Base-by-base conservation (phyloP, 2,888 invertebrate genomes). In the Sussaba pulchella region DNA sequence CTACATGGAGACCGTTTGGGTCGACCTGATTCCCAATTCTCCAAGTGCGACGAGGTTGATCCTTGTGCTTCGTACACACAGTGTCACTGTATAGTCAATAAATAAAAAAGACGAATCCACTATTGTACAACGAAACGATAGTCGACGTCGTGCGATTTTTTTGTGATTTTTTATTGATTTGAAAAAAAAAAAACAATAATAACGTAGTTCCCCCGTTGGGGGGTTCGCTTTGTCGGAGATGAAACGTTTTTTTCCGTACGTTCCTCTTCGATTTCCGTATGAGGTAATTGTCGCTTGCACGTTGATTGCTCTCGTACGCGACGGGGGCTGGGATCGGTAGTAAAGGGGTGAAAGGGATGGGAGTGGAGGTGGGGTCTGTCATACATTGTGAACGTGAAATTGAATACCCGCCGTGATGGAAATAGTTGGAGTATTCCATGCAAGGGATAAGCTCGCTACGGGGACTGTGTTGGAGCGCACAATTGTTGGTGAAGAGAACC, bases 321-420 rank as follows among this genome's bases (percentile, higher is more conserved):
- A 1, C 2, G 21, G 9, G 21, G 5, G 4, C 6, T 21, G 6
- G 19, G n/a, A n/a, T n/a, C n/a, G n/a, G n/a, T n/a, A n/a, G n/a
- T n/a, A 24, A 12, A 10, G 50, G 10, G 24, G 50, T 1, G 2
- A 9, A 6, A 1, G 21, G 10, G 4, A 8, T 6, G 12, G 52
- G 52, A 1, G n/a, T 10, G 52, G n/a, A n/a, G n/a, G n/a, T 10
- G 52, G 14, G 26, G 14, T n/a, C n/a, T 12, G 12, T 14, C 14
- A 1, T 54, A 54, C n/a, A 54, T 54, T 31, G 31, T 31, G 14
- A 31, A 26, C 31, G 26, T 12, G 26, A n/a, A 54, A 31, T 31
- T 54, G 54, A 54, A 54, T 54, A 14, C n/a, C 14, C 26, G n/a
- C 14, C 4, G 54, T 54, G 31, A 54, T 26, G 31, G 26, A 31